Percentiles rank a stretch among this genome's conserved stretches.
phyloP scores from a whole-genome alignment of 2,888 invertebrate genomes.

The Coelinius sp. region DNA sequence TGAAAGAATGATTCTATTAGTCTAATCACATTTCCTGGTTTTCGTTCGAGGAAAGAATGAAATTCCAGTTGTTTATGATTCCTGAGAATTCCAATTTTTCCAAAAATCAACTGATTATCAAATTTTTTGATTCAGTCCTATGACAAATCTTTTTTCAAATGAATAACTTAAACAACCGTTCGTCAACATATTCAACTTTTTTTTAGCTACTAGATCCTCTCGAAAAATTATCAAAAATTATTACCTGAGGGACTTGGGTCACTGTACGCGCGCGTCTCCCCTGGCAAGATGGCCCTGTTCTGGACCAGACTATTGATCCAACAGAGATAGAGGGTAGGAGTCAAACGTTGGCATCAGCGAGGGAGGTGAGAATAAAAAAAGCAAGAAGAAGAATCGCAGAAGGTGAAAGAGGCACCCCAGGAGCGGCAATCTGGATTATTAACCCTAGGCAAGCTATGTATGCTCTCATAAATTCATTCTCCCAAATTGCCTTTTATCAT shows the following conservation, averaged over 20 bases:
- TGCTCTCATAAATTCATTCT: constrained; percentile 34
- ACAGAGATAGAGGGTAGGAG: constrained; percentile 43
- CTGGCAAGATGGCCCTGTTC: constrained; percentile 57
- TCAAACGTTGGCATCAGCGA: constrained; percentile 35
- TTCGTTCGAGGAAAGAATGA: too few species aligned
- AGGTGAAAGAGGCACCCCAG: constrained; percentile 44
- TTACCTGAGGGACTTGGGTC: constrained; percentile 17
- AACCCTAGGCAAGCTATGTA: constrained; percentile 52
- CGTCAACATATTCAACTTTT: background rate
- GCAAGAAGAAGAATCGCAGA: constrained; percentile 36
- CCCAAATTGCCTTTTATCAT: background rate
- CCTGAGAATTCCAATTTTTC: too few species aligned
- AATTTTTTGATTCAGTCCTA: too few species aligned
- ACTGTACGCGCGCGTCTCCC: constrained; percentile 36
- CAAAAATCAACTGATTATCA: too few species aligned
- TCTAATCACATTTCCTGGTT: too few species aligned
- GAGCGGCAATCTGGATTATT: constrained; percentile 57
- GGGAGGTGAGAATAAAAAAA: constrained; percentile 37
- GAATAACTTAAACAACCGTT: background rate
- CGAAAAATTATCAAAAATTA: background rate
- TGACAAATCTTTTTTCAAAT: too few species aligned
- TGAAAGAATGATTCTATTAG: too few species aligned
- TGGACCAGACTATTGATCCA: constrained; percentile 67
- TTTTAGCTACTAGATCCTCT: background rate
- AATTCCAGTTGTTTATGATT: too few species aligned